Evolutionary conservation across 2,888 invertebrate species (phyloP), one percentile per base, ranked within the genome.

Genomic region (Tipula confusa): DNA sequence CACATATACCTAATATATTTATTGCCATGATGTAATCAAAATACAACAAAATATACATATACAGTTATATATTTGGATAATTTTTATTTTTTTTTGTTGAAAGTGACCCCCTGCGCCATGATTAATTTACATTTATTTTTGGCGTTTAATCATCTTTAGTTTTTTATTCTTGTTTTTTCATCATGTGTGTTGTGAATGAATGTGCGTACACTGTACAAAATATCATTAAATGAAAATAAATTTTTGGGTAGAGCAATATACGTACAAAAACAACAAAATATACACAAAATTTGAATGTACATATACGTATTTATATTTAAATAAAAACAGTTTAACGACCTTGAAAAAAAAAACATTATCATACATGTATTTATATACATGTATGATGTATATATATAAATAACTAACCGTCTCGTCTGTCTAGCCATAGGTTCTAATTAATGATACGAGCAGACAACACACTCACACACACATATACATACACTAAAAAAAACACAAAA

Each of bases 321-420:
- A 64, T 13, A 64, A 64, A 64, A 64, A 64, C 64, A 64, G 64
- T 64, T 64, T 64, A 64, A 64, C 64, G 64, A 64, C 64, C 64
- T 64, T 64, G 64, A 64, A 64, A 64, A 24, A n/a, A n/a, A 64
- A 64, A 64, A 7, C 64, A 64, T 64, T 64, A 64, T 64, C 64
- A 64, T 64, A 64, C 64, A 64, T 64, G 64, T 64, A 64, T 64
- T n/a, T n/a, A n/a, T n/a, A n/a, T n/a, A n/a, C n/a, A n/a, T n/a
- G n/a, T n/a, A n/a, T n/a, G n/a, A n/a, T n/a, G n/a, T n/a, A 64
- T 64, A 24, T 64, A 64, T 64, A 64, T 24, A 64, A 24, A 64
- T 64, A 64, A 64, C 64, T 64, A 64, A 64, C 64, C 64, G 64
- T 64, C 64, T 64, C 64, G 64, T 64, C 64, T 64, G 64, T 64